Evolutionary conservation across 2,797 vertebrate genomes (phyloP).

Genomic region (Streptopelia turtur): DNA sequence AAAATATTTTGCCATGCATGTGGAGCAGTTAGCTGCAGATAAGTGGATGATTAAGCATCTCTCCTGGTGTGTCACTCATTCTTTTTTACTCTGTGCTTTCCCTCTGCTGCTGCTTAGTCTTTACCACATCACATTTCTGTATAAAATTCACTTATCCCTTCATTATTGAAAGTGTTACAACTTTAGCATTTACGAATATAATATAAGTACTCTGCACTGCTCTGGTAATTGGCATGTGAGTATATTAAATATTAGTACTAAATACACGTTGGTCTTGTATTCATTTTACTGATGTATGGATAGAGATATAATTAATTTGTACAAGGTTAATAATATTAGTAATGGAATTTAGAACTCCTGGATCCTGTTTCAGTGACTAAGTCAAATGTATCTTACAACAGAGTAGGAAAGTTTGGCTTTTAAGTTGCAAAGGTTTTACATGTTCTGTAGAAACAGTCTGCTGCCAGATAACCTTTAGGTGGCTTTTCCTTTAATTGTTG

Average conservation of each 20-base stretch:
- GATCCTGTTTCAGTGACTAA: neutral
- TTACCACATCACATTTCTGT: neutral
- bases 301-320: neutral
- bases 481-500: neutral
- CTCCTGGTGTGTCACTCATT: neutral
- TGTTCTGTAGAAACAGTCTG: neutral
- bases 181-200: neutral
- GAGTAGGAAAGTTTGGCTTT: neutral
- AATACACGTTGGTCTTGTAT: neutral
- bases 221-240: neutral
- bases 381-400: neutral
- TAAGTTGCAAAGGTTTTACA: neutral
- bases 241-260: neutral
- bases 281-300: neutral
- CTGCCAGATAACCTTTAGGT: neutral
- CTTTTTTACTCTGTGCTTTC: neutral
- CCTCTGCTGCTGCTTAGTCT: neutral
- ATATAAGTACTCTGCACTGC: neutral
- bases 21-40: neutral
- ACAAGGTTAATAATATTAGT: neutral
- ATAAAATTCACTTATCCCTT: neutral
- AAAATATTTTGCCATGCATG: neutral
- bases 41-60: neutral
- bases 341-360: neutral
- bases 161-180: neutral